These are phyloP conservation scores for Muscicapa comitata DNA, from an alignment of 2,797 vertebrate species.

Conservation along the genomic window DNA sequence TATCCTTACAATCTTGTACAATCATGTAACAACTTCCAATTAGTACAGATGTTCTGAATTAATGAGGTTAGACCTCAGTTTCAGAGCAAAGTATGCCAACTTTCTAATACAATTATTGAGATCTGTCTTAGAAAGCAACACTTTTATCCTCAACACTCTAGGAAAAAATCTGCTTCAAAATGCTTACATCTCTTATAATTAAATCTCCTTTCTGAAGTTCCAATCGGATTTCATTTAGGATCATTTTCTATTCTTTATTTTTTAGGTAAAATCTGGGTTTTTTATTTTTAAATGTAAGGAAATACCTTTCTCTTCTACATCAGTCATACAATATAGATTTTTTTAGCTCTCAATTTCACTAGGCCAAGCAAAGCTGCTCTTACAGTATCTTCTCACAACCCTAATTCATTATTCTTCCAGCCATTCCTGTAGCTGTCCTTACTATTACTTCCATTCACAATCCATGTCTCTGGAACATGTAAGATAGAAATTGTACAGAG, in stretches of 20 bases:
- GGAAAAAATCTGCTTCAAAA: not conserved
- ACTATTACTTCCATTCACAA: not conserved
- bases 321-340: not conserved
- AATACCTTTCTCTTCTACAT: not conserved
- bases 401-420: not conserved
- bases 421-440: not conserved
- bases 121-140: not conserved
- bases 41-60: not conserved
- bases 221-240: not conserved
- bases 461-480: accelerated
- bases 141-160: not conserved
- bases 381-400: not conserved
- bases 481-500: not conserved
- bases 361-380: not conserved
- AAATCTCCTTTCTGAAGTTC: not conserved
- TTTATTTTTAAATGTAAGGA: not conserved
- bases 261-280: not conserved
- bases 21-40: not conserved
- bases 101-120: not conserved
- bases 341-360: not conserved
- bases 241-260: not conserved
- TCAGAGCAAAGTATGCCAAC: not conserved
- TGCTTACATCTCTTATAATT: not conserved
- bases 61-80: not conserved
- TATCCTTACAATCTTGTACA: not conserved